Percentiles rank a stretch among this genome's conserved stretches.
Evolutionary conservation across 2,888 invertebrate genomes (phyloP).

Genomic region (Eupithecia vulgata): DNA sequence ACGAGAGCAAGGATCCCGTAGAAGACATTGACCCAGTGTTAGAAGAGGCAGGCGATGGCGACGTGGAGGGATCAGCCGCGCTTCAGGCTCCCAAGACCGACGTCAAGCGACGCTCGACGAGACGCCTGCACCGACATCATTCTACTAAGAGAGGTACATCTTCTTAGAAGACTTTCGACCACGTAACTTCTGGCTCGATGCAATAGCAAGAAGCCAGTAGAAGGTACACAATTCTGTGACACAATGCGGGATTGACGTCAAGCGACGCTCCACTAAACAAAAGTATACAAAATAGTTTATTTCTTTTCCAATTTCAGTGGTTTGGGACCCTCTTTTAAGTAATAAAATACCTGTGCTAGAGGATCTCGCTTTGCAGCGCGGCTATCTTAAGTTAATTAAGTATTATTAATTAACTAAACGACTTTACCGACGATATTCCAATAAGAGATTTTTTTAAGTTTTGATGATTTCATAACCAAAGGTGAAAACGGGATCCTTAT

Average conservation of each 20-base stretch:
- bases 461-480: no score
- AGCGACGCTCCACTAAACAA: slow-evolving; percentile 62
- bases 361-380: no score
- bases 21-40: slow-evolving; percentile 68
- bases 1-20: slow-evolving; percentile 65
- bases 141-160: slow-evolving; percentile 67
- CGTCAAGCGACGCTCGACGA: slow-evolving; percentile 67
- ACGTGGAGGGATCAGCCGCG: slow-evolving; percentile 51
- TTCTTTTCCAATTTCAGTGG: no score
- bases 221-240: neutral
- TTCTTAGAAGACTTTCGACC: neutral
- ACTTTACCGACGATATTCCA: no score
- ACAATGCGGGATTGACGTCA: neutral
- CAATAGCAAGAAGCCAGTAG: neutral
- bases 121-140: slow-evolving; percentile 67
- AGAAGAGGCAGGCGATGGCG: slow-evolving; percentile 62
- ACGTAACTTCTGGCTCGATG: neutral
- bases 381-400: no score
- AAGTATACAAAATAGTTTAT: no score
- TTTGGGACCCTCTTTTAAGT: no score
- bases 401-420: no score
- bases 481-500: no score
- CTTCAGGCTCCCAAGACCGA: slow-evolving; percentile 59
- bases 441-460: slow-evolving; percentile 60
- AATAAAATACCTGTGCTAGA: no score